phyloP scores from a whole-genome alignment of 2,113 vertebrate genomes.

The Callocephalon fimbriatum region DNA sequence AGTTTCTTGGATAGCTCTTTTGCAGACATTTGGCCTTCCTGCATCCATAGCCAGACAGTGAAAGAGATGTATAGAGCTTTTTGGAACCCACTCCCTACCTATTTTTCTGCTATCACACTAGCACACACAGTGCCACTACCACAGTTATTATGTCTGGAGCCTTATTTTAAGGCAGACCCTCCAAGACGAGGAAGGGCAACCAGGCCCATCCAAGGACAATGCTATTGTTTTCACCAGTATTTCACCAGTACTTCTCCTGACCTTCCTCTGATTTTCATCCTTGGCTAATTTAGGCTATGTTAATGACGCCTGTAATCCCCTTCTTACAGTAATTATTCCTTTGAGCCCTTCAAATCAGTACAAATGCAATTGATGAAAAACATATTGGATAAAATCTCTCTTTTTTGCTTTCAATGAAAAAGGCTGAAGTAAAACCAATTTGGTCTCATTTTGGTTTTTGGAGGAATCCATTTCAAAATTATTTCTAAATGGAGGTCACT shows the following conservation, averaged over 20 bases:
- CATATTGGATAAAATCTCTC: neutral
- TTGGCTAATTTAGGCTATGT: neutral
- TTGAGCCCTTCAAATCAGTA: neutral
- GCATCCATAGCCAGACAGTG: neutral
- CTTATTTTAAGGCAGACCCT: neutral
- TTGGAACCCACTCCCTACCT: neutral
- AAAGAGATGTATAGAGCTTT: neutral
- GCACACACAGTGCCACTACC: neutral
- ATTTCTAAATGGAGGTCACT: neutral
- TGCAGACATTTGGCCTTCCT: neutral
- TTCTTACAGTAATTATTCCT: neutral
- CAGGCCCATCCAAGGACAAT: neutral
- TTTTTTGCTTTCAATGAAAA: neutral
- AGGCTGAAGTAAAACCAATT: neutral
- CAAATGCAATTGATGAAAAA: neutral
- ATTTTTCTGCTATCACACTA: neutral
- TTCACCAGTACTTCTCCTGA: neutral
- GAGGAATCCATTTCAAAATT: neutral
- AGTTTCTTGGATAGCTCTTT: neutral
- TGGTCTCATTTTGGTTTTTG: neutral
- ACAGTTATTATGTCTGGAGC: neutral
- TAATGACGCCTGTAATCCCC: neutral
- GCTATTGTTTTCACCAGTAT: neutral
- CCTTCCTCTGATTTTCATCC: neutral
- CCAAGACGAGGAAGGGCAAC: neutral